Conservation (phyloP, 2,888 invertebrate species). For the Odontomyia ornata region DNA sequence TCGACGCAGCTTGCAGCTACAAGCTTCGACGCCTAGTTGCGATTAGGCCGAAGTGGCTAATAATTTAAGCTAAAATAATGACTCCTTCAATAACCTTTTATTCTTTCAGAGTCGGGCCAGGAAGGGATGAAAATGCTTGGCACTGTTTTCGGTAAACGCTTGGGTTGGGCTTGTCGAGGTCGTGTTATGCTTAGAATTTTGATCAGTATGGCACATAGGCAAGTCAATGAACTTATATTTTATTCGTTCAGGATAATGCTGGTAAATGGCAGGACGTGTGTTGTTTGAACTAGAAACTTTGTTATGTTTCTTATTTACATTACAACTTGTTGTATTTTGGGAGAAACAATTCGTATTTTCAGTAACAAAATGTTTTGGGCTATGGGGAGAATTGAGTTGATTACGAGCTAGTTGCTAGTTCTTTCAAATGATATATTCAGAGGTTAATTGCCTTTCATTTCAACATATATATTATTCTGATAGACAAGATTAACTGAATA, state of each 20-base stretch:
- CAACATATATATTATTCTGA: too few relatives aligned
- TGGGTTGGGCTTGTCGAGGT: neutral
- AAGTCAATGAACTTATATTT: neutral
- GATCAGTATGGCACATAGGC: neutral
- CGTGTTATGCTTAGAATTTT: neutral
- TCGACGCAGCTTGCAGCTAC: constrained; percentile 9
- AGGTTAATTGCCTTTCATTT: too few relatives aligned
- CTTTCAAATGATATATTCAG: too few relatives aligned
- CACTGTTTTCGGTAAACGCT: neutral
- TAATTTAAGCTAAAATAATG: constrained; percentile 23
- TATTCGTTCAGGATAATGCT: neutral
- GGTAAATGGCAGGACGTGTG: neutral
- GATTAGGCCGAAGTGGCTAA: constrained; percentile 1
- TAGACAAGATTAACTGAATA: too few relatives aligned
- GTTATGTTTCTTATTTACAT: neutral
- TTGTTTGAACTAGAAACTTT: neutral
- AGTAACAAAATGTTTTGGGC: too few relatives aligned
- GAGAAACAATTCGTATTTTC: neutral
- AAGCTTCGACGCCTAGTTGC: neutral
- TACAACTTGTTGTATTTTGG: neutral
- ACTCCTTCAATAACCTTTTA: constrained; percentile 21
- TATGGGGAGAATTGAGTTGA: too few relatives aligned
- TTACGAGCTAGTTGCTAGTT: too few relatives aligned
- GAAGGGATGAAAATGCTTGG: neutral
- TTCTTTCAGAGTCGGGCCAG: neutral